Evolutionary conservation across 2,888 invertebrate species (phyloP).

Genomic region (Cephus nigrinus): DNA sequence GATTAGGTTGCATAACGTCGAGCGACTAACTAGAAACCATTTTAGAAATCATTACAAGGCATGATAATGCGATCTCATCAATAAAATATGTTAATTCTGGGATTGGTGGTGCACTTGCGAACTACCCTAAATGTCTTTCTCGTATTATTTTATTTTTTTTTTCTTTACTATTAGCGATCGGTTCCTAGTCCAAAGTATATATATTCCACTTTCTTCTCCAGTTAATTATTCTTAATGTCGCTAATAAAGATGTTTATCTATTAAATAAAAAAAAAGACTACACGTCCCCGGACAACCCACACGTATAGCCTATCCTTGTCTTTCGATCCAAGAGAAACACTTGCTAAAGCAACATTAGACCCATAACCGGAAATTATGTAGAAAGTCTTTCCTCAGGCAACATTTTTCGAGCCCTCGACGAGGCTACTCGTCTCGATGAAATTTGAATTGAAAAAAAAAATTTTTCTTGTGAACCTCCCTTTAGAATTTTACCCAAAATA

Average conservation of each 20-base stretch:
- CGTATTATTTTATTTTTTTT: background rate
- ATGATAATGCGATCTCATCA: conserved; percentile 6
- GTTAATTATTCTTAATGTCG: background rate
- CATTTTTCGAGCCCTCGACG: background rate
- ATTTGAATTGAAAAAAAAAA: background rate
- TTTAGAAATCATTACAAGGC: conserved; percentile 6
- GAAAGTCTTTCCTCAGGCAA: background rate
- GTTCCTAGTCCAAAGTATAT: background rate
- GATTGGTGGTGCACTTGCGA: background rate
- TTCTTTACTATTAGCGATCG: background rate
- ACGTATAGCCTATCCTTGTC: background rate
- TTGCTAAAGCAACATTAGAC: background rate
- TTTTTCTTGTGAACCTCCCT: background rate
- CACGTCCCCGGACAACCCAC: background rate
- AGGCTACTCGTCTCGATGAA: background rate
- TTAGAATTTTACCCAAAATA: no score
- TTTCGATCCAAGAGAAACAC: background rate
- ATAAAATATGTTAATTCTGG: conserved; percentile 1
- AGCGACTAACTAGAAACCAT: conserved; percentile 4
- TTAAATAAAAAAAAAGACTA: background rate
- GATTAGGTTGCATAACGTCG: conserved; percentile 4
- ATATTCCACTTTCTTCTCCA: background rate
- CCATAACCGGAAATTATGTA: background rate
- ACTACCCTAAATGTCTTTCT: background rate
- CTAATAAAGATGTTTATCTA: background rate